phyloP scores from a whole-genome alignment of 2,888 invertebrate genomes.

The Punctoribates punctum region DNA sequence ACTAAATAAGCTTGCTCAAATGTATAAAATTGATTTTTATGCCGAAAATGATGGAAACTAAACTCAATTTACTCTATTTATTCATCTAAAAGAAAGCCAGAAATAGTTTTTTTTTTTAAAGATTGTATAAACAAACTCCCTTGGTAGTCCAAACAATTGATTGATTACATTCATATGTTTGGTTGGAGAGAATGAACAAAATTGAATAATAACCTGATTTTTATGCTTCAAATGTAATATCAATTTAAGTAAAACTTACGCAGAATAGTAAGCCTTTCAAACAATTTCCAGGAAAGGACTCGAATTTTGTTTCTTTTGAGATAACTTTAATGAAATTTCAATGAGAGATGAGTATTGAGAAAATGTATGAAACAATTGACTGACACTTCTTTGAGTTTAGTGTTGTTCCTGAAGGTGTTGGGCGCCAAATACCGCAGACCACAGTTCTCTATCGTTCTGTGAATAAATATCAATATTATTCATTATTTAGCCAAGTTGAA shows the following conservation, averaged over 20 bases:
- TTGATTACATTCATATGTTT: not conserved
- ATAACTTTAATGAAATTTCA: slow-evolving; percentile 2
- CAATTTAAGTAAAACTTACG: not conserved
- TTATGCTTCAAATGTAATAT: not conserved
- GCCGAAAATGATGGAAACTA: too few relatives aligned
- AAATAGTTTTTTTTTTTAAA: too few relatives aligned
- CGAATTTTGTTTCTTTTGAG: not conserved
- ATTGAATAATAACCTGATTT: too few relatives aligned
- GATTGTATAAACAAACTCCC: too few relatives aligned
- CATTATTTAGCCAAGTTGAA: not conserved
- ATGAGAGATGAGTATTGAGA: not conserved
- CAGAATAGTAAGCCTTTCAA: slow-evolving; percentile 18
- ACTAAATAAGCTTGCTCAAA: too few relatives aligned
- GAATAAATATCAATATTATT: not conserved
- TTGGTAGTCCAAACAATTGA: too few relatives aligned
- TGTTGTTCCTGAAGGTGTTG: slow-evolving; percentile 42
- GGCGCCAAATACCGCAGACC: slow-evolving; percentile 39
- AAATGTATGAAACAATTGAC: slow-evolving; percentile 35
- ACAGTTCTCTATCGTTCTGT: slow-evolving; percentile 42
- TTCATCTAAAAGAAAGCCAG: too few relatives aligned
- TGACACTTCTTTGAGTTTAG: slow-evolving; percentile 44
- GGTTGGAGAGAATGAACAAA: too few relatives aligned
- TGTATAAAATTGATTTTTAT: too few relatives aligned
- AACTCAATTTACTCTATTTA: too few relatives aligned
- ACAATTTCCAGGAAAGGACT: slow-evolving; percentile 23